These are phyloP conservation scores for Pterostichus madidus DNA, from an alignment of 2,888 invertebrate genomes.

Conservation along the genomic window DNA sequence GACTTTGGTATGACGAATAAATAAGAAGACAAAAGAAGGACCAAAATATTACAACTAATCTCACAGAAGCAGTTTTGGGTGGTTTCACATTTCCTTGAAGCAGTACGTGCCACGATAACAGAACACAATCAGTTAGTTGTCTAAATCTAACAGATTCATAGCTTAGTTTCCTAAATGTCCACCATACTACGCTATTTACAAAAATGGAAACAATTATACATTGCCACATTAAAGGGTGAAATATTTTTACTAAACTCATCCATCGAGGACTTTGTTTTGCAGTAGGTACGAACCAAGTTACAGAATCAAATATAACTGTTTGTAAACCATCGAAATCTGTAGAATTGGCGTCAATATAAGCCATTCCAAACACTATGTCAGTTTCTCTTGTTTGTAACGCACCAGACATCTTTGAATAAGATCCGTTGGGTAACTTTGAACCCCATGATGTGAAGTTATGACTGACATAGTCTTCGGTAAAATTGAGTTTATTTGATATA, in stretches of 20 bases:
- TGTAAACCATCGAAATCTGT: not conserved
- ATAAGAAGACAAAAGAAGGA: slow-evolving; percentile 30
- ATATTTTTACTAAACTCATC: slow-evolving; percentile 3
- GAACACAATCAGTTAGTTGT: not conserved
- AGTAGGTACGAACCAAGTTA: slow-evolving; percentile 22
- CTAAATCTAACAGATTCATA: not conserved
- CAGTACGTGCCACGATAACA: not conserved
- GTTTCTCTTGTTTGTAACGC: not conserved
- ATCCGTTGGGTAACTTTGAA: not conserved
- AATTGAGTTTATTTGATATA: slow-evolving; percentile 10
- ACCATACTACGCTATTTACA: slow-evolving; percentile 14
- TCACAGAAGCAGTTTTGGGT: not conserved
- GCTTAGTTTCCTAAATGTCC: not conserved
- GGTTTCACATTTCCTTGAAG: not conserved
- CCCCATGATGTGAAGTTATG: slow-evolving; percentile 30
- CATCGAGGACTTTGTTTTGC: slow-evolving; percentile 8
- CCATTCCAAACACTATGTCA: slow-evolving; percentile 27
- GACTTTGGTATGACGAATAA: slow-evolving; percentile 32
- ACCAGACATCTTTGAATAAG: slow-evolving; percentile 2
- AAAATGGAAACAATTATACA: not conserved
- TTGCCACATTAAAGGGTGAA: slow-evolving; percentile 3
- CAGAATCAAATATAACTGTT: not conserved
- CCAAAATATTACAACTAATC: slow-evolving; percentile 46
- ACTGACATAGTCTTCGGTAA: slow-evolving; percentile 13
- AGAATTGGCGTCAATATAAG: not conserved